Conservation (phyloP, 2,113 vertebrate species). For the Triplophysa tibetana region DNA sequence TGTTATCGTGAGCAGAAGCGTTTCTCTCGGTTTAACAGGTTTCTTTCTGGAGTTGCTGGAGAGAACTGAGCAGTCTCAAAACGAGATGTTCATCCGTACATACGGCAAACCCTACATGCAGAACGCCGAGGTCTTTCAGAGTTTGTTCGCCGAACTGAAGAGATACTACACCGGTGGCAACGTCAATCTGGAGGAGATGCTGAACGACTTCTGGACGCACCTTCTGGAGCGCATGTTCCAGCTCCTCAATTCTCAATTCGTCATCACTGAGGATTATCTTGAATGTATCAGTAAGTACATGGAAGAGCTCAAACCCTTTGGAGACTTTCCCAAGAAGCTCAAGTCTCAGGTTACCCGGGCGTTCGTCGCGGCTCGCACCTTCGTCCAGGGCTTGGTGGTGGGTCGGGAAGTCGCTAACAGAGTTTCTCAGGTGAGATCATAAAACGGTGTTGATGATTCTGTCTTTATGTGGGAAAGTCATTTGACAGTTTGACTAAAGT, state of each 20-base stretch:
- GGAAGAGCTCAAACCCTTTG: constrained; percentile 94
- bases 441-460: neutral
- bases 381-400: constrained; percentile 93
- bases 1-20: no score
- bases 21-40: constrained; percentile 62
- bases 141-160: constrained; percentile 83
- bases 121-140: constrained; percentile 86
- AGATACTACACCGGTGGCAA: constrained; percentile 84
- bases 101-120: constrained; percentile 86
- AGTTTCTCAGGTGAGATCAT: constrained; percentile 87
- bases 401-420: constrained; percentile 93
- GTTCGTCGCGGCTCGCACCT: constrained; percentile 92
- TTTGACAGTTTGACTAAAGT: neutral
- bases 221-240: constrained; percentile 87
- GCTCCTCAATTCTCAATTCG: constrained; percentile 84
- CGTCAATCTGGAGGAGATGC: constrained; percentile 84
- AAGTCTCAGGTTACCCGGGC: constrained; percentile 92
- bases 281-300: constrained; percentile 93
- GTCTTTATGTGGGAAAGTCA: neutral
- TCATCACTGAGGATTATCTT: constrained; percentile 82
- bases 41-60: constrained; percentile 86
- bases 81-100: constrained; percentile 84
- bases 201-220: constrained; percentile 86
- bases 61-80: constrained; percentile 82
- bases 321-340: constrained; percentile 92